Base-by-base conservation (phyloP, 2,797 vertebrate species). In the Odontamblyopus rebecca region DNA sequence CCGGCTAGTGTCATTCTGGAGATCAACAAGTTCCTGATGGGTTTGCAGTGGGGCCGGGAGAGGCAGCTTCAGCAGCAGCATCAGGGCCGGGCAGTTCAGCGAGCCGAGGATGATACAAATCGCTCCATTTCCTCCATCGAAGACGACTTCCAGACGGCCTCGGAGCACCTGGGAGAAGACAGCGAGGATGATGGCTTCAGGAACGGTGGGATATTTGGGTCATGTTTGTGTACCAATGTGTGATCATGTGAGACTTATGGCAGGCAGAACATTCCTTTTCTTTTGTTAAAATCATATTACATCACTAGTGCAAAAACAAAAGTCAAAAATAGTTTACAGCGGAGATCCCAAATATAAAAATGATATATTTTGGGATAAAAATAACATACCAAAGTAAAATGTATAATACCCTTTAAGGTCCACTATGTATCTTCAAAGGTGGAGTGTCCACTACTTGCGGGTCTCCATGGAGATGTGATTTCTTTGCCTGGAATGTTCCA, bases 81-180 rank as follows among this genome's bases (percentile, higher is more conserved):
- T 60, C 88, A 94, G 35, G 84, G 88, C 48, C 73, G 74, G n/a
- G 84, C 70, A 6, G 71, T 93, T 62, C 89, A 94, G 63, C 94
- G 94, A 51, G 23, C 88, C 0, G 97, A 99, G 67, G 97, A 99
- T 61, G 97, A 99, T 88, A 98, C 97, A 2, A 99, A 97, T 85
- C 96, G 96, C 78, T 99, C 97, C 0, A 94, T 98, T 73, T 98
- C 97, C 1, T 99, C 97, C 65, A 97, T 99, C 61, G 98, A 99
- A 68, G 98, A 99, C 80, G 98, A 99, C 89, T 99, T 98, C 84
- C 93, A 97, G 63, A 99, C 97, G 0, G 97, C 98, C 2, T 98
- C 96, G 0, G 97, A 99, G 85, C 95, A 98, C 85, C 88, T 98
- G 0, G 97, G 96, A 68, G 97, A 98, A 30, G 97, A 99, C 79